Percentiles rank a stretch among this genome's conserved stretches.
These are phyloP conservation scores for Crotalus adamanteus DNA, from an alignment of 2,797 vertebrate species.

Conservation along the genomic window DNA sequence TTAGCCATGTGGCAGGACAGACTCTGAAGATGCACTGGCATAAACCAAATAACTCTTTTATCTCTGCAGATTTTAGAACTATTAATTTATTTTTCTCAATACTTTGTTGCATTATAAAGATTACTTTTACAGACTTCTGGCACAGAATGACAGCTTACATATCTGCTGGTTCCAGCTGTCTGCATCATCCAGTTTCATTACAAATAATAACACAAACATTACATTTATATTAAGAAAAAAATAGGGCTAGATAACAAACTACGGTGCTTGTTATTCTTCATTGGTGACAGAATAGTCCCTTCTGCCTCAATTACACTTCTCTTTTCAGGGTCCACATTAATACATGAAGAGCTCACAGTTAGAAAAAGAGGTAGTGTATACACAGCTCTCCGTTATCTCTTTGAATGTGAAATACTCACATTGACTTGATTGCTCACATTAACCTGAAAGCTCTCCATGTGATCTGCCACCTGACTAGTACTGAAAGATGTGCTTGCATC, in stretches of 20 bases:
- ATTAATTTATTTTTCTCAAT: rapidly evolving
- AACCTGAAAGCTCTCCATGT: not conserved
- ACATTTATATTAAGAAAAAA: not conserved
- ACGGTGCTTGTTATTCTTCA: not conserved
- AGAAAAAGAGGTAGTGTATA: not conserved
- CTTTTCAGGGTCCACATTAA: not conserved
- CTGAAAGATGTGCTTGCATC: not conserved
- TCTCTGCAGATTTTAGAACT: not conserved
- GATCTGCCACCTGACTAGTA: not conserved
- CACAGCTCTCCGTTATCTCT: not conserved
- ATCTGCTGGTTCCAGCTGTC: not conserved
- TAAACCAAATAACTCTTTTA: rapidly evolving
- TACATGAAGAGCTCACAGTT: not conserved
- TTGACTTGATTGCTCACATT: not conserved
- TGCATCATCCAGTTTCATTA: not conserved
- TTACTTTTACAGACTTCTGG: not conserved
- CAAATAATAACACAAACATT: not conserved
- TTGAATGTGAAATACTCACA: not conserved
- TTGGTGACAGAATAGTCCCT: not conserved
- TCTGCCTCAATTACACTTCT: not conserved
- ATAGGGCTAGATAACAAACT: not conserved
- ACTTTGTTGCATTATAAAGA: rapidly evolving
- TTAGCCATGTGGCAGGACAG: not conserved
- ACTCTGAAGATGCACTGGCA: rapidly evolving
- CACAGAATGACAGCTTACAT: not conserved